These are phyloP conservation scores for Cettia cetti DNA, from an alignment of 2,113 vertebrate species.

Conservation along the genomic window DNA sequence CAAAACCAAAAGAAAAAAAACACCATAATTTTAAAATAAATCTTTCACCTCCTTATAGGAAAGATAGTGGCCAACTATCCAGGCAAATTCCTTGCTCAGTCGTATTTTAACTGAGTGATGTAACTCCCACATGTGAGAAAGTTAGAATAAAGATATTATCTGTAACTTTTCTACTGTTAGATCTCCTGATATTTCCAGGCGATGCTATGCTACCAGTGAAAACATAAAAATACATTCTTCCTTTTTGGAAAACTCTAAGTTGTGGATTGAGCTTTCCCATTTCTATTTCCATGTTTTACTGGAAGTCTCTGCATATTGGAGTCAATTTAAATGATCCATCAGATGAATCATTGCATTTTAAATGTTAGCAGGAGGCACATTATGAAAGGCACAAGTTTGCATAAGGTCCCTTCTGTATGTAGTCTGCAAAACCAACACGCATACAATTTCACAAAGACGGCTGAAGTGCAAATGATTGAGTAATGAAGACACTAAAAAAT, in stretches of 20 bases:
- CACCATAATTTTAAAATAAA: neutral
- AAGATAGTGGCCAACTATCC: neutral
- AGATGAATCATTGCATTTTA: constrained; percentile 7
- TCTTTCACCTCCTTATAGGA: neutral
- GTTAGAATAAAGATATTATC: neutral
- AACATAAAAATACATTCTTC: neutral
- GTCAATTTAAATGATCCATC: neutral
- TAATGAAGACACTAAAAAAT: neutral
- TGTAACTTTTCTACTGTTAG: neutral
- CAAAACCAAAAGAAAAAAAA: neutral
- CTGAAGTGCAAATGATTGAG: neutral
- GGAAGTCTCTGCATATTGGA: neutral
- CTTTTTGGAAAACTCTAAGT: neutral
- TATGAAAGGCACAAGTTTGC: neutral
- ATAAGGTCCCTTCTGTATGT: neutral
- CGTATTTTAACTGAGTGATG: neutral
- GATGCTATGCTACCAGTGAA: neutral
- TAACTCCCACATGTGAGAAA: neutral
- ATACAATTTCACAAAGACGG: constrained; percentile 1
- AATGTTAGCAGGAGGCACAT: neutral
- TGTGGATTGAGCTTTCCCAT: neutral
- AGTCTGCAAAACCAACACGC: neutral
- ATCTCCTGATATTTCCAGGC: neutral
- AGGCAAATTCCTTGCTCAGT: neutral
- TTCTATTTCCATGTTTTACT: neutral